Evolutionary conservation across 2,113 vertebrate species (phyloP).

Genomic region (Ivindomyrus marchei): DNA sequence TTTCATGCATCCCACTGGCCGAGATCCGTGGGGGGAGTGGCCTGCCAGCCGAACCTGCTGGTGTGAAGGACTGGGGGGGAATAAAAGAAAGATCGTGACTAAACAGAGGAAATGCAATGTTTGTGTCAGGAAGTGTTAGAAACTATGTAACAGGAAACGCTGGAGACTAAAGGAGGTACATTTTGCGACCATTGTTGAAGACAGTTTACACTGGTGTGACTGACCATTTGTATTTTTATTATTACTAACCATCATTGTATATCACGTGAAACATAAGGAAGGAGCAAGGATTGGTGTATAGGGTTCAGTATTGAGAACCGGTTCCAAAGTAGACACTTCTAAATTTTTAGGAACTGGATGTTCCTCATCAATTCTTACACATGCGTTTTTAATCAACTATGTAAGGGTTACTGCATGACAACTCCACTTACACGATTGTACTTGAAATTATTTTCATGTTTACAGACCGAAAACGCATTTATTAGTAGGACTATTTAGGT

Average conservation of each 20-base stretch:
- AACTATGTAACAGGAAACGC: not conserved
- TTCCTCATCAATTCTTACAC: not conserved
- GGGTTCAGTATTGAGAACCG: not conserved
- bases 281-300: not conserved
- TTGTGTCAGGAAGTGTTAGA: not conserved
- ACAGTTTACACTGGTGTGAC: not conserved
- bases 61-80: not conserved
- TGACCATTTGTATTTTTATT: not conserved
- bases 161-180: not conserved
- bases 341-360: not conserved
- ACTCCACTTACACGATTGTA: not conserved
- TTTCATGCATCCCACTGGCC: not conserved
- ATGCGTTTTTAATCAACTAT: not conserved
- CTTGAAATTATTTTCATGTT: not conserved
- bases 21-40: not conserved
- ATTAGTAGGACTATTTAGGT: not conserved
- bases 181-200: not conserved
- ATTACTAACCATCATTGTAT: not conserved
- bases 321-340: not conserved
- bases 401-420: not conserved
- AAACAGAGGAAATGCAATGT: not conserved
- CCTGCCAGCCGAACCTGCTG: not conserved
- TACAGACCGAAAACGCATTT: not conserved
- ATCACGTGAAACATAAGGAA: not conserved
- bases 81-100: not conserved